Evolutionary conservation across 2,888 invertebrate species (phyloP), one percentile per base, ranked within the genome.

Genomic region (Nezara viridula): DNA sequence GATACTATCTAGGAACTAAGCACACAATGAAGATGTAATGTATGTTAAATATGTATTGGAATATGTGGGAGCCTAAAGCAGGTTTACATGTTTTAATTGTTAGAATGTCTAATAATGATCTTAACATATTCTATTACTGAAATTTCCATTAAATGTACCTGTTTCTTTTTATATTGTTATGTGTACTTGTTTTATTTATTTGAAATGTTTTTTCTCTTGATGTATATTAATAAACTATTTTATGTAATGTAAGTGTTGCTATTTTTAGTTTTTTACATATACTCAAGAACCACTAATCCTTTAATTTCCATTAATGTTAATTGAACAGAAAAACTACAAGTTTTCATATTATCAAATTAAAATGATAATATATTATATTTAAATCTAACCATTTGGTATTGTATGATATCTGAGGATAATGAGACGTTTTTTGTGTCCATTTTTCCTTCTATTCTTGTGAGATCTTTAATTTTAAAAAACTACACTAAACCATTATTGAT

Each of bases 101-200:
- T 81, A 81, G 44, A 44, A 81, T 81, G 19, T 44, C 2, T 24
- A 44, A 19, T 44, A 44, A 24, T 81, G n/a, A n/a, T 81, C 24
- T 24, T 81, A 24, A 81, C 81, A 44, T 44, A 81, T 81, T 81
- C 40, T 81, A 44, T 81, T 44, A 44, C 40, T 81, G 81, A n/a
- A 81, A 44, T 81, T 81, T 44, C 44, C 40, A 81, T 81, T 81
- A 44, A 44, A 81, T 44, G 81, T 81, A 81, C 81, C 81, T 81
- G 81, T 81, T 81, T 81, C 40, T 44, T 40, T 81, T 81, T 81
- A 40, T 44, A 81, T 81, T 66, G 32, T 66, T 66, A 66, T 32
- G 66, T 66, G 32, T 32, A 66, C 32, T 66, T 66, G 66, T 32
- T 14, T 66, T 66, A 66, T 66, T 66, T 32, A 16, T 66, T 66